Evolutionary conservation across 2,113 vertebrate species (phyloP).

Genomic region (Syngnathus scovelli): DNA sequence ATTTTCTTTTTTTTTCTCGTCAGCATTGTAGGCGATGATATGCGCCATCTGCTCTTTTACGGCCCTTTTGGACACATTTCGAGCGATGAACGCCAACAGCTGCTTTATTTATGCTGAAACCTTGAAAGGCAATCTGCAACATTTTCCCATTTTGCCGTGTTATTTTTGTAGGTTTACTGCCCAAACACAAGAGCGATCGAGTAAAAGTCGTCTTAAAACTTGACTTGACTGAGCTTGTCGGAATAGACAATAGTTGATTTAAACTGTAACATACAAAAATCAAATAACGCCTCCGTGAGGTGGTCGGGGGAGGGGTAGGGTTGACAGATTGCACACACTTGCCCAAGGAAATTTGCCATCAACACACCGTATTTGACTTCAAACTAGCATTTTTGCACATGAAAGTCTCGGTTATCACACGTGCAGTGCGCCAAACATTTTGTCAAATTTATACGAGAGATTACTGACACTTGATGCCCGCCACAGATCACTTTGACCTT

Average conservation of each 20-base stretch:
- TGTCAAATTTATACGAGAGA: no score
- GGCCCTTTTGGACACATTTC: slow-evolving; percentile 16
- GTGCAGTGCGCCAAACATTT: no score
- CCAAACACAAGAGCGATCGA: neutral
- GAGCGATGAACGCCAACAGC: slow-evolving; percentile 7
- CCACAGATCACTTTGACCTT: no score
- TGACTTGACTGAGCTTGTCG: neutral
- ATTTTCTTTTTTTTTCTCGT: neutral
- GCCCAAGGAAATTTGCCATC: no score
- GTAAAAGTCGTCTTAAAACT: neutral
- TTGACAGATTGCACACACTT: no score
- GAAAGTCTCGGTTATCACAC: no score
- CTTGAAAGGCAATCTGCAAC: slow-evolving; percentile 9
- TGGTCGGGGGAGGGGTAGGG: no score
- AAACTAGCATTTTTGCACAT: no score
- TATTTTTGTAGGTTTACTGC: neutral
- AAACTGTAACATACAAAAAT: neutral
- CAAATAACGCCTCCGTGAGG: no score
- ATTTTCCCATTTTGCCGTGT: neutral
- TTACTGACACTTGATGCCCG: no score
- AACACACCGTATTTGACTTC: no score
- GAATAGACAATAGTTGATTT: neutral
- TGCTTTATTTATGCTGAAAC: slow-evolving; percentile 8
- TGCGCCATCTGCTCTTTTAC: slow-evolving; percentile 18
- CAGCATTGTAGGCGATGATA: slow-evolving; percentile 3